Conservation (phyloP, 2,113 vertebrate genomes). For the Galemys pyrenaicus region DNA sequence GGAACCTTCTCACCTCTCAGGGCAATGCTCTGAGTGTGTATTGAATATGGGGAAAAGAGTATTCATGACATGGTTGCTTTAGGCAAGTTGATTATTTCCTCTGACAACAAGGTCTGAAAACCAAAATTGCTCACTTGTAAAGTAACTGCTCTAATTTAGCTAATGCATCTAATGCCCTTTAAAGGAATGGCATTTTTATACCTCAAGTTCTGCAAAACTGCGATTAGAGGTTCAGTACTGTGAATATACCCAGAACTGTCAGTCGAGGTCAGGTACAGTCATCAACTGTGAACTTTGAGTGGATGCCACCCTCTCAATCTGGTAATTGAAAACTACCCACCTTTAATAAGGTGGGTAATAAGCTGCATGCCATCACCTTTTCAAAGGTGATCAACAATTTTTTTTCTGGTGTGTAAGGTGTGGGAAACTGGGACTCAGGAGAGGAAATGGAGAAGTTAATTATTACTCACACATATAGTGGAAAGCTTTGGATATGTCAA, state of each 20-base stretch:
- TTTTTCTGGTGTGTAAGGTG: background rate
- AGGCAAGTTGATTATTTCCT: background rate
- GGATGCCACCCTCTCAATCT: background rate
- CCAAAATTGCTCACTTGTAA: conserved; percentile 36
- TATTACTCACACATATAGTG: background rate
- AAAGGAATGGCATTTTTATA: conserved; percentile 35
- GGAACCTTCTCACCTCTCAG: background rate
- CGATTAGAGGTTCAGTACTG: background rate
- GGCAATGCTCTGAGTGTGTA: background rate
- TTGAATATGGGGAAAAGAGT: background rate
- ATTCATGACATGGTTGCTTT: background rate
- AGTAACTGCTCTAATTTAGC: background rate
- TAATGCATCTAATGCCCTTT: background rate
- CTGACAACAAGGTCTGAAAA: background rate
- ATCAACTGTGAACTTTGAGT: background rate
- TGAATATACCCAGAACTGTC: background rate
- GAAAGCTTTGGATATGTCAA: background rate
- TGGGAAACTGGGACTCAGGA: background rate
- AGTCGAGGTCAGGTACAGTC: background rate
- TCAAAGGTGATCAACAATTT: background rate
- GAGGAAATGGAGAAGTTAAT: background rate
- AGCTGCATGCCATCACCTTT: background rate
- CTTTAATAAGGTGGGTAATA: no score
- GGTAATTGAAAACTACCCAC: background rate
- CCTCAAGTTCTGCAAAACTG: conserved; percentile 22